Percentiles rank a stretch among this genome's conserved stretches.
Evolutionary conservation across 2,113 vertebrate species (phyloP).

Genomic region (Solenodon paradoxus): DNA sequence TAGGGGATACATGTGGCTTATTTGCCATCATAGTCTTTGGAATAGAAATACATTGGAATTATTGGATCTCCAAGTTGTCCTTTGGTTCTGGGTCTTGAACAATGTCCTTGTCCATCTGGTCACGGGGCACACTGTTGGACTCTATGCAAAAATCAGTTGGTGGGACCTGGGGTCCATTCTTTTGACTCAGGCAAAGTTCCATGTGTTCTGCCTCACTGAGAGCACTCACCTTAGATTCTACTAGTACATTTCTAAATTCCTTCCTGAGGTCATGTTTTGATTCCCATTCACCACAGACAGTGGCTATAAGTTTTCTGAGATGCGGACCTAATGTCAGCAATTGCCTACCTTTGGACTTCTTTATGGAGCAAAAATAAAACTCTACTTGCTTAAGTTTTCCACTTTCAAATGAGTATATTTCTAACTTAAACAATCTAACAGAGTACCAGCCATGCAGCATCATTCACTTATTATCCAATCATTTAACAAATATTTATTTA

Average conservation of each 20-base stretch:
- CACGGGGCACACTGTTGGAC: neutral
- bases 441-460: neutral
- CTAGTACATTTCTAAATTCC: neutral
- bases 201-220: neutral
- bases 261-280: neutral
- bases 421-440: conserved; percentile 9
- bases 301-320: neutral
- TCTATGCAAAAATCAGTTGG: neutral
- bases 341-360: neutral
- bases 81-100: neutral
- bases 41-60: neutral
- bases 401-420: neutral
- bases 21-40: neutral
- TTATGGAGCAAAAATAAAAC: neutral
- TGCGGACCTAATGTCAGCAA: neutral
- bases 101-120: neutral
- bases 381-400: neutral
- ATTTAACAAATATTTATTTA: conserved; percentile 39
- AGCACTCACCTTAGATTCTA: neutral
- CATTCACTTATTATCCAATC: neutral
- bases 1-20: neutral
- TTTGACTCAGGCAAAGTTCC: neutral
- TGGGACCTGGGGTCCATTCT: neutral
- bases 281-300: neutral
- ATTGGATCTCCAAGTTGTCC: neutral